Evolutionary conservation across 2,113 vertebrate genomes (phyloP), one percentile per base, ranked within the genome.

Genomic region (Phylloscopus trochiloides): DNA sequence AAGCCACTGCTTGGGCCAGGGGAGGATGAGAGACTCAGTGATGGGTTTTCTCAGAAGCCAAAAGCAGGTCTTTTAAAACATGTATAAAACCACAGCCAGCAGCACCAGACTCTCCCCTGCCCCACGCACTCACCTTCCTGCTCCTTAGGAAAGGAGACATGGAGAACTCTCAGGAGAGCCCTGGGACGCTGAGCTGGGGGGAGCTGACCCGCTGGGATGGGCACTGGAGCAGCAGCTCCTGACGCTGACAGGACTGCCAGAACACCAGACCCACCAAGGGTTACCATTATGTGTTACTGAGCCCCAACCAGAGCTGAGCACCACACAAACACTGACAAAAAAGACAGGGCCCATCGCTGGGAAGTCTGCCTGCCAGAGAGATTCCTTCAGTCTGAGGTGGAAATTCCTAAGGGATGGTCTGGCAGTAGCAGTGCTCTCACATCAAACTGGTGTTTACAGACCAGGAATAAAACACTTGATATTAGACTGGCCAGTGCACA

Each of bases 131-230:
- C 88, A 99, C 98, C 96, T 98, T 98, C 91, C 98, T 98, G 93
- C 91, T 98, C 90, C 91, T 96, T 54, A 98, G 97, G 80, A 98
- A 98, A 47, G 98, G 94, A 18, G 98, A 93, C 98, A 98, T 94
- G 18, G 98, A 98, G 43, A 96, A 91, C 52, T 97, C 96, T 71
- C 97, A 98, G n/a, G 97, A 89, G 93, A 97, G 94, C 12, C 97
- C 97, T 38, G 92, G 96, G 57, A 97, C 77, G 18, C 88, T 45
- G 8, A 95, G 66, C 47, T 96, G 91, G 26, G 92, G 80, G 5
- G 91, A 50, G 3, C 40, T 71, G n/a, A 89, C 62, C 48, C 0
- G 48, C 70, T 88, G 86, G 36, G 95, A 32, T 3, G 88, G 97
- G 83, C 98, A 98, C 97, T 97, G 9, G 98, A 94, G 82, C 54